phyloP scores from a whole-genome alignment of 1,140 invertebrate genomes.

The Leucophenga varia region DNA sequence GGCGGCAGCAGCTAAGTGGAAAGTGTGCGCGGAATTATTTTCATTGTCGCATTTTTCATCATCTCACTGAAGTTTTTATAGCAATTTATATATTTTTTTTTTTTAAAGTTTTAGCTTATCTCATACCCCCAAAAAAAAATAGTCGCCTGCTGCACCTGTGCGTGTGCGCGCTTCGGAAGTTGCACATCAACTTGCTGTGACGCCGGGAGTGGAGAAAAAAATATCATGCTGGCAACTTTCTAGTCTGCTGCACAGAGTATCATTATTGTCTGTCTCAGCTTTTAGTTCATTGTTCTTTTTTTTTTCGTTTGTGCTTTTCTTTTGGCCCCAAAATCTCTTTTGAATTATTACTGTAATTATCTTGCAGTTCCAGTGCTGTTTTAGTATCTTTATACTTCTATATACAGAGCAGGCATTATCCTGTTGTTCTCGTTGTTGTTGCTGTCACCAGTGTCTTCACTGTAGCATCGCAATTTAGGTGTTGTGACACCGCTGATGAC shows the following conservation, averaged over 20 bases:
- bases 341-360: slow-evolving; percentile 57
- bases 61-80: slow-evolving; percentile 47
- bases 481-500: slow-evolving; percentile 54
- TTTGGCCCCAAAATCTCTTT: slow-evolving; percentile 48
- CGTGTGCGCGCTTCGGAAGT: slow-evolving; percentile 37
- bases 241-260: slow-evolving; percentile 4
- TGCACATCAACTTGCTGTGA: slow-evolving; percentile 39
- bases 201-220: slow-evolving; percentile 15
- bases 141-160: slow-evolving; percentile 34
- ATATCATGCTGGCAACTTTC: slow-evolving; percentile 20
- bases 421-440: too few relatives aligned
- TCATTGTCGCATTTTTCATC: slow-evolving; percentile 56
- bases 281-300: slow-evolving; percentile 2
- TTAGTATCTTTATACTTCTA: slow-evolving; percentile 14
- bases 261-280: slow-evolving; percentile 1
- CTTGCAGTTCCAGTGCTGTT: slow-evolving; percentile 40
- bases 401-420: too few relatives aligned
- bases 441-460: slow-evolving; percentile 7
- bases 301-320: slow-evolving; percentile 13
- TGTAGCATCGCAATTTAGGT: too few relatives aligned
- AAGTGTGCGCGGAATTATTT: slow-evolving; percentile 44
- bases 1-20: slow-evolving; percentile 4
- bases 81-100: slow-evolving; percentile 24
- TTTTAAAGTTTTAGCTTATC: slow-evolving; percentile 14
- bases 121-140: background rate